phyloP scores from a whole-genome alignment of 2,888 invertebrate genomes.

The Biston betularia region DNA sequence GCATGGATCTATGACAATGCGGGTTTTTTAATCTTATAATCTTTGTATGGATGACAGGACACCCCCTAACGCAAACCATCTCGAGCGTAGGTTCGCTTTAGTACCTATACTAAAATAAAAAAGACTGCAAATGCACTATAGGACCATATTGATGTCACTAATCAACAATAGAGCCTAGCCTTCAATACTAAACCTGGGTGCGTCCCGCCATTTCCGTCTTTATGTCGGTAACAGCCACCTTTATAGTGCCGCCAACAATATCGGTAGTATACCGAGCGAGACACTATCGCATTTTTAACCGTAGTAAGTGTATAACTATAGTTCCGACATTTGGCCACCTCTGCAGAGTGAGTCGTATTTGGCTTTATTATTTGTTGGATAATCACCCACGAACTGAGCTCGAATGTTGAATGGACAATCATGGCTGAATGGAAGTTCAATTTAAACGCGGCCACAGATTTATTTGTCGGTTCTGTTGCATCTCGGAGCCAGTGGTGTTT shows the following conservation, averaged over 20 bases:
- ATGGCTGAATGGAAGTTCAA: constrained; percentile 41
- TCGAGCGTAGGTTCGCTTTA: background rate
- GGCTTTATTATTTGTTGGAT: constrained; percentile 5
- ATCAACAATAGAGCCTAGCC: constrained; percentile 27
- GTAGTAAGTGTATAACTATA: background rate
- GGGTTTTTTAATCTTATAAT: too few species aligned
- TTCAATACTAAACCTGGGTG: constrained; percentile 18
- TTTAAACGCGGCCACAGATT: constrained; percentile 40
- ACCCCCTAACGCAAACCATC: too few species aligned
- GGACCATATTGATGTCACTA: constrained; percentile 18
- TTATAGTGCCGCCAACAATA: background rate
- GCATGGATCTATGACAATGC: too few species aligned
- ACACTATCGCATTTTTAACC: background rate
- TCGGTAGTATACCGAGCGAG: background rate
- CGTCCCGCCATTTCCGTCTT: constrained; percentile 27
- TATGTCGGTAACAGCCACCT: constrained; percentile 7
- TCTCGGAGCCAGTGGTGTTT: constrained; percentile 3
- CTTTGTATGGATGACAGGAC: too few species aligned
- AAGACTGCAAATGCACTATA: constrained; percentile 15
- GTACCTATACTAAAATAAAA: background rate
- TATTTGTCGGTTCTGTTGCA: constrained; percentile 22
- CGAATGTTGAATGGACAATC: constrained; percentile 27
- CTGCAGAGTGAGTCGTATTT: background rate
- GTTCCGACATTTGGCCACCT: background rate
- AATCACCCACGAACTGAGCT: background rate